Percentiles rank a stretch among this genome's conserved stretches.
These are phyloP conservation scores for Microtus oregoni DNA, from an alignment of 2,113 vertebrate species.

Conservation along the genomic window DNA sequence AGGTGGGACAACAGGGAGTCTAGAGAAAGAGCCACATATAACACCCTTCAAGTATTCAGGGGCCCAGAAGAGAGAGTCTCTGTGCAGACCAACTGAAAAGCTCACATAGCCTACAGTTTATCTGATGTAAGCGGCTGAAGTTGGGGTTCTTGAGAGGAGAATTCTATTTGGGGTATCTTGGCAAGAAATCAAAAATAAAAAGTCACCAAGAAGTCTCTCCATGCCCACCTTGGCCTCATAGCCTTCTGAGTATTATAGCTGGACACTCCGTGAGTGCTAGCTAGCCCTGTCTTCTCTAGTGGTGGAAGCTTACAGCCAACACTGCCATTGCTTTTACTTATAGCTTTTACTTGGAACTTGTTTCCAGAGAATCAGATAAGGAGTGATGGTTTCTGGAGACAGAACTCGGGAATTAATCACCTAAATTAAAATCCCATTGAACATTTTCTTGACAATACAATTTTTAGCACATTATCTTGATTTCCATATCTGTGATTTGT, in stretches of 20 bases:
- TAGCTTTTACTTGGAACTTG: neutral
- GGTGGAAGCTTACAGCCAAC: neutral
- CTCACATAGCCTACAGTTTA: rapidly evolving
- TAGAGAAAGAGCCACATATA: neutral
- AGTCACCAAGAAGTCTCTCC: neutral
- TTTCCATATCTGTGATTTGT: neutral
- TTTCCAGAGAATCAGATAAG: neutral
- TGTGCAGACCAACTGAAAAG: neutral
- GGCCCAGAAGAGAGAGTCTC: neutral
- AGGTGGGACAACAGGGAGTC: neutral
- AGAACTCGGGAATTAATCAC: neutral
- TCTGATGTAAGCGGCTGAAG: neutral
- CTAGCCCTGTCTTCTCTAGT: neutral
- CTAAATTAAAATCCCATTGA: neutral
- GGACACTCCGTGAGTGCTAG: neutral
- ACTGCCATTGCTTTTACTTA: neutral
- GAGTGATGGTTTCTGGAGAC: neutral
- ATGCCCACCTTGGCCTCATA: neutral
- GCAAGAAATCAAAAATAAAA: slow-evolving; percentile 33
- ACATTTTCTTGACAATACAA: neutral
- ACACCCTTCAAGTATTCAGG: neutral
- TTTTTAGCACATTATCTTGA: neutral
- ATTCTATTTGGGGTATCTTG: neutral
- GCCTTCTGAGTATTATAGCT: too few species aligned
- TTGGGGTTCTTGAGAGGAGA: neutral